These are phyloP conservation scores for Oikopleura vanhoeffeni DNA, from an alignment of 23 tunicate species.

Conservation along the genomic window DNA sequence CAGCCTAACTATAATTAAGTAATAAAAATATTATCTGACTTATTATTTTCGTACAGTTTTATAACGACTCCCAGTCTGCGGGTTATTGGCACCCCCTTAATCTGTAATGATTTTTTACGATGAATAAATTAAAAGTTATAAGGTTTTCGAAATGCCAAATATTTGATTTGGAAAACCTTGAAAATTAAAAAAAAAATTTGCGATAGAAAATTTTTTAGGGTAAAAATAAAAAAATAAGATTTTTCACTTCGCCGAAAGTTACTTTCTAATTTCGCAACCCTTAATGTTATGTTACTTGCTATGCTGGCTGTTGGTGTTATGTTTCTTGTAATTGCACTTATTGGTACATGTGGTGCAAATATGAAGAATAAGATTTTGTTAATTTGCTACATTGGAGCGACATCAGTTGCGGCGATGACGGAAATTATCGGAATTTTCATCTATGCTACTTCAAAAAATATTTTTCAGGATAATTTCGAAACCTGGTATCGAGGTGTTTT, in stretches of 20 bases:
- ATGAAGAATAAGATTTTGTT: constrained; percentile 25
- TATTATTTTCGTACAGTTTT: too few relatives aligned
- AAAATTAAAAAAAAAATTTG: too few relatives aligned
- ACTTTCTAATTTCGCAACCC: constrained; percentile 20
- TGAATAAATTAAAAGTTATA: too few relatives aligned
- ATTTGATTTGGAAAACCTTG: too few relatives aligned
- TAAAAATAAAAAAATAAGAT: neutral
- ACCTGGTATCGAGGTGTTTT: neutral
- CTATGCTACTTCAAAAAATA: neutral
- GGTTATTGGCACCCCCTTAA: too few relatives aligned
- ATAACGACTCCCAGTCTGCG: too few relatives aligned
- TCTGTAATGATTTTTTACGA: too few relatives aligned
- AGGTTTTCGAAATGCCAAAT: too few relatives aligned
- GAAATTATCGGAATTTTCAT: neutral
- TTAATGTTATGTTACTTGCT: neutral
- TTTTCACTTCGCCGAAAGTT: constrained; percentile 19
- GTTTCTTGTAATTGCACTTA: constrained; percentile 37
- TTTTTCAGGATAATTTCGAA: neutral
- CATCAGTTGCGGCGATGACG: constrained; percentile 3
- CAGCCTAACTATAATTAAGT: too few relatives aligned
- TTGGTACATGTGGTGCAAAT: constrained; percentile 81
- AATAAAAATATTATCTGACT: too few relatives aligned
- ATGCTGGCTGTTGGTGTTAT: constrained; percentile 41
- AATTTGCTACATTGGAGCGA: neutral
- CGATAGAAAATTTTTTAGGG: neutral